Conservation (phyloP, 2,888 invertebrate genomes). For the Oligia strigilis region DNA sequence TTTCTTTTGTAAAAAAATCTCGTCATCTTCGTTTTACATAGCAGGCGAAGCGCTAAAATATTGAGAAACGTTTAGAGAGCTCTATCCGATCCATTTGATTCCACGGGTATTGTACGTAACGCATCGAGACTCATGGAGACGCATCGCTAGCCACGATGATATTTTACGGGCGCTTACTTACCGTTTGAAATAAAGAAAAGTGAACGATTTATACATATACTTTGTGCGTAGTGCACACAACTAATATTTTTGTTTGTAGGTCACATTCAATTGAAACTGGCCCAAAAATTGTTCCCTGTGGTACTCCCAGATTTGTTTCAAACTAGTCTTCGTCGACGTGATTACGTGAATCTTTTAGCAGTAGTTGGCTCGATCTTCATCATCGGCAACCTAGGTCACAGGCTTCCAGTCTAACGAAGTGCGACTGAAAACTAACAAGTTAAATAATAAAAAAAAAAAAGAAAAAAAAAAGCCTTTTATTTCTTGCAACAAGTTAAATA, state of each 20-base stretch:
- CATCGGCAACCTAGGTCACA: background rate
- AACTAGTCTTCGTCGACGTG: background rate
- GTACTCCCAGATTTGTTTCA: conserved; percentile 1
- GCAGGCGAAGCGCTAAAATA: too few relatives aligned
- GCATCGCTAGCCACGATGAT: conserved; percentile 32
- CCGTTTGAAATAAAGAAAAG: conserved; percentile 19
- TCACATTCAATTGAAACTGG: background rate
- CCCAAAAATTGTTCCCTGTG: background rate
- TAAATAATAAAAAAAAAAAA: too few relatives aligned
- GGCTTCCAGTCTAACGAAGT: background rate
- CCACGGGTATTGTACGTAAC: conserved; percentile 13
- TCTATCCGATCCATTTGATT: conserved; percentile 5
- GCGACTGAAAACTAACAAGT: background rate
- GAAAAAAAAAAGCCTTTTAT: background rate
- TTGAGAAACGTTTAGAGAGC: conserved; percentile 2
- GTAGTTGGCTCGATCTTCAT: background rate
- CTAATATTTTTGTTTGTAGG: background rate
- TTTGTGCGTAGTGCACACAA: background rate
- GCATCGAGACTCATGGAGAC: conserved; percentile 29
- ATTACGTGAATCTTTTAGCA: background rate
- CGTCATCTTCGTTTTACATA: too few relatives aligned
- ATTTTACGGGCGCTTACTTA: conserved; percentile 15
- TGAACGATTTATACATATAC: background rate
- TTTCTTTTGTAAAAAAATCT: too few relatives aligned
- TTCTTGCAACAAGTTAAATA: too few relatives aligned